Evolutionary conservation across 1,140 invertebrate genomes (phyloP).

Genomic region (Ditylenchus dipsaci): DNA sequence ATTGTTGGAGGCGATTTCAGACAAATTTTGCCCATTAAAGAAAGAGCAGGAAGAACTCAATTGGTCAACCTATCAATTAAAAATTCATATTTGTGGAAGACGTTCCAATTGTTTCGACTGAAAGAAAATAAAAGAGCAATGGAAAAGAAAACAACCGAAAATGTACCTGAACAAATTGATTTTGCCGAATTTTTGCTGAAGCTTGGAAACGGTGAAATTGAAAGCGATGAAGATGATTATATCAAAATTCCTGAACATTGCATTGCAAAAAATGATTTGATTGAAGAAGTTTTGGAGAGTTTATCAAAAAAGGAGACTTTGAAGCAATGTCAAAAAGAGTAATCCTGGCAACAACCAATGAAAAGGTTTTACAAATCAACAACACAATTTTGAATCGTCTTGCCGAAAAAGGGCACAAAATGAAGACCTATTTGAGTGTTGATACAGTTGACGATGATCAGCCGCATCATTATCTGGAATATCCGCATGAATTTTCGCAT

Average conservation of each 20-base stretch:
- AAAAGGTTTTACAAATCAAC: too few relatives aligned
- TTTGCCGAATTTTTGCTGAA: background rate
- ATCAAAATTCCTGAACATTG: background rate
- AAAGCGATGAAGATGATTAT: background rate
- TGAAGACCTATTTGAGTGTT: too few relatives aligned
- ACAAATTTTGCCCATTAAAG: background rate
- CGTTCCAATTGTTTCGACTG: background rate
- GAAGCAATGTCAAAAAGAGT: too few relatives aligned
- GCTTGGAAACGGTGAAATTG: background rate
- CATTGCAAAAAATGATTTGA: background rate
- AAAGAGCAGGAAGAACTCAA: background rate
- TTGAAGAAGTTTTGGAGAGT: too few relatives aligned
- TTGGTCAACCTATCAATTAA: background rate
- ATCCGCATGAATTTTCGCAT: too few relatives aligned
- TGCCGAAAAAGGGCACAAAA: too few relatives aligned
- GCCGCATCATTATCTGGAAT: too few relatives aligned
- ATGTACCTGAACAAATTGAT: background rate
- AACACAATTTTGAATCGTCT: too few relatives aligned
- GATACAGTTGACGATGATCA: too few relatives aligned
- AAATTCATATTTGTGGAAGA: background rate
- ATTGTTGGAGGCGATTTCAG: too few relatives aligned
- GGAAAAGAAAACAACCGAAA: background rate
- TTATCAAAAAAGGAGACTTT: too few relatives aligned
- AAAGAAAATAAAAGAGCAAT: background rate
- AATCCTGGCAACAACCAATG: too few relatives aligned